Conservation (phyloP, 2,888 invertebrate genomes). For the Drosophila algonquin region DNA sequence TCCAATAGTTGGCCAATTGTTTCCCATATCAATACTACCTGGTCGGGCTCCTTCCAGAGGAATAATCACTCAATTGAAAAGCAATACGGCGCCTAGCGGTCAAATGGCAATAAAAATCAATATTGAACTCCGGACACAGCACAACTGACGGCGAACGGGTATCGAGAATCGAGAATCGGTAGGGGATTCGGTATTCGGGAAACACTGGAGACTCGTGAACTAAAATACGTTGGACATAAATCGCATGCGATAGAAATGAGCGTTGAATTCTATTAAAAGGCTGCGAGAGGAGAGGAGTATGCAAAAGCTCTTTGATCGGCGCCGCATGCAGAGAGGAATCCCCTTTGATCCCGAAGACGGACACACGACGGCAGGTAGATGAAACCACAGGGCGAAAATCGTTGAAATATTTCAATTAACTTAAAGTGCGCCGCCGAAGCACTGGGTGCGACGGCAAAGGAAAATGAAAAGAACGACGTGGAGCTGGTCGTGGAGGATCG, state of each 20-base stretch:
- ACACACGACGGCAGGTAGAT: slow-evolving; percentile 58
- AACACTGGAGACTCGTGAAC: slow-evolving; percentile 61
- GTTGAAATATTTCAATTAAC: slow-evolving; percentile 83
- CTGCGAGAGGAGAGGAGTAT: slow-evolving; percentile 55
- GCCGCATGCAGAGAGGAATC: slow-evolving; percentile 64
- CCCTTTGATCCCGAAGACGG: slow-evolving; percentile 40
- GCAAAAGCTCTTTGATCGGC: slow-evolving; percentile 74
- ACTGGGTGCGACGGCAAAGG: slow-evolving; percentile 11
- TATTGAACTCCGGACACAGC: slow-evolving; percentile 60
- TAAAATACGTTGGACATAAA: slow-evolving; percentile 79
- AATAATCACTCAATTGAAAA: slow-evolving; percentile 75
- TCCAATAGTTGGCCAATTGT: slow-evolving; percentile 9
- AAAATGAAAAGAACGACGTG: slow-evolving; percentile 24
- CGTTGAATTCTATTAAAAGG: slow-evolving; percentile 82
- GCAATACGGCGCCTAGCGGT: slow-evolving; percentile 82
- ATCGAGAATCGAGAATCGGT: not conserved
- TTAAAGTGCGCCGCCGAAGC: slow-evolving; percentile 75
- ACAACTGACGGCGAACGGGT: not conserved
- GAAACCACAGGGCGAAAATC: slow-evolving; percentile 75
- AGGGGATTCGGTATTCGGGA: not conserved
- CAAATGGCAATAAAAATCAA: slow-evolving; percentile 80
- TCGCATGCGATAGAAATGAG: slow-evolving; percentile 82
- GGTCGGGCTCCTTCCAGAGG: slow-evolving; percentile 26
- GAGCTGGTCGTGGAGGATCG: slow-evolving; percentile 16
- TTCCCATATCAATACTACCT: slow-evolving; percentile 67